phyloP scores from a whole-genome alignment of 2,113 vertebrate species.

The Piaya cayana region DNA sequence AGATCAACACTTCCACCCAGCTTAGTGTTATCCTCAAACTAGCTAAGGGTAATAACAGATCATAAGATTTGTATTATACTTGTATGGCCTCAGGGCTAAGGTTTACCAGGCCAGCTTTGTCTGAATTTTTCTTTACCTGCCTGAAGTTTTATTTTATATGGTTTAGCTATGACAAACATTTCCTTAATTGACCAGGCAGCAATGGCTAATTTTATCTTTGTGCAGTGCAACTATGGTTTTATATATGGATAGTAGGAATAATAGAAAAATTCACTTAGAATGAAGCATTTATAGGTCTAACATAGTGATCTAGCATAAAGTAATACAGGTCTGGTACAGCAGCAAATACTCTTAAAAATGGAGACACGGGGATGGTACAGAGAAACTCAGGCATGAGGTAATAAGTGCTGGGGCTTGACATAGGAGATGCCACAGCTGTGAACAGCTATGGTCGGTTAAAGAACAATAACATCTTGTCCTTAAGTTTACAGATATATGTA shows the following conservation, averaged over 20 bases:
- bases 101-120: background rate
- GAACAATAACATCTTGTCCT: background rate
- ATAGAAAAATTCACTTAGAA: background rate
- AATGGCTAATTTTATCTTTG: background rate
- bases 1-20: no score
- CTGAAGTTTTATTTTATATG: background rate
- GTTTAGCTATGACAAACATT: background rate
- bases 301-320: accelerated
- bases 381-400: background rate
- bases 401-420: background rate
- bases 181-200: background rate
- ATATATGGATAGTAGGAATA: background rate
- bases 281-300: background rate
- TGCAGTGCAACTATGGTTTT: background rate
- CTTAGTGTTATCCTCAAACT: no score
- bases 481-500: background rate
- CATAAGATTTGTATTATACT: background rate
- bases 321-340: background rate
- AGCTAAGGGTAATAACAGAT: background rate
- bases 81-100: background rate
- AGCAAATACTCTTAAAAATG: background rate
- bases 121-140: background rate
- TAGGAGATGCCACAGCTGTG: background rate
- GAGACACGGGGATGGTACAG: background rate
- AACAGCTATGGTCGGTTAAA: background rate